Percentiles rank a stretch among this genome's conserved stretches.
Evolutionary conservation across 2,113 vertebrate species (phyloP).

Genomic region (Microtus montanus): DNA sequence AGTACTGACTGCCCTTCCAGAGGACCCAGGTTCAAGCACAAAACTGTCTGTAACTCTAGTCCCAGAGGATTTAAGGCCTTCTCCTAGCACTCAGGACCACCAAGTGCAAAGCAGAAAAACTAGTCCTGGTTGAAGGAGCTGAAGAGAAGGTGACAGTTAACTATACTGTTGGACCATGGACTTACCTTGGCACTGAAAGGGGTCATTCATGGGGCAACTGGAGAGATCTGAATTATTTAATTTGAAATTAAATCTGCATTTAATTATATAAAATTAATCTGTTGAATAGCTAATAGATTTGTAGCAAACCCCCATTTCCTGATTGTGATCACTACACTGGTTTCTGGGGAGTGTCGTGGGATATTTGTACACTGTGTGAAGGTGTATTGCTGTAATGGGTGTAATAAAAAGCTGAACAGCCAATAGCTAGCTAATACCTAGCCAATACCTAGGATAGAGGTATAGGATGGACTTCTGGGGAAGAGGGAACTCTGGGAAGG

Average conservation of each 20-base stretch:
- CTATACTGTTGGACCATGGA: neutral
- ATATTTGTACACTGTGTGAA: neutral
- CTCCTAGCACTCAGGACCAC: neutral
- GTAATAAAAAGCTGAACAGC: neutral
- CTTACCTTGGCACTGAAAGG: neutral
- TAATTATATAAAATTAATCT: constrained; percentile 24
- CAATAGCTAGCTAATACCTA: neutral
- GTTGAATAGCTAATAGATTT: neutral
- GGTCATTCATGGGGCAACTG: neutral
- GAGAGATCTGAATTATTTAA: constrained; percentile 16
- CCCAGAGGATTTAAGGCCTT: neutral
- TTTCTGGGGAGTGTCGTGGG: neutral
- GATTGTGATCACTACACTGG: neutral
- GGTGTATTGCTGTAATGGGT: neutral
- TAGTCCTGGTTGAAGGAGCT: neutral
- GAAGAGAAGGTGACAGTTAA: neutral
- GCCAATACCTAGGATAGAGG: neutral
- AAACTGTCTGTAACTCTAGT: neutral
- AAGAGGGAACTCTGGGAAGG: neutral
- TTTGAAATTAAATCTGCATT: constrained; percentile 44
- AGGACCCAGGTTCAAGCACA: neutral
- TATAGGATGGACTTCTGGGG: neutral
- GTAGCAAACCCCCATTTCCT: neutral
- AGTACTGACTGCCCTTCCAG: neutral
- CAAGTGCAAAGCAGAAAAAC: neutral